Conservation (phyloP, 2,888 invertebrate species). For the Acleris cristana region DNA sequence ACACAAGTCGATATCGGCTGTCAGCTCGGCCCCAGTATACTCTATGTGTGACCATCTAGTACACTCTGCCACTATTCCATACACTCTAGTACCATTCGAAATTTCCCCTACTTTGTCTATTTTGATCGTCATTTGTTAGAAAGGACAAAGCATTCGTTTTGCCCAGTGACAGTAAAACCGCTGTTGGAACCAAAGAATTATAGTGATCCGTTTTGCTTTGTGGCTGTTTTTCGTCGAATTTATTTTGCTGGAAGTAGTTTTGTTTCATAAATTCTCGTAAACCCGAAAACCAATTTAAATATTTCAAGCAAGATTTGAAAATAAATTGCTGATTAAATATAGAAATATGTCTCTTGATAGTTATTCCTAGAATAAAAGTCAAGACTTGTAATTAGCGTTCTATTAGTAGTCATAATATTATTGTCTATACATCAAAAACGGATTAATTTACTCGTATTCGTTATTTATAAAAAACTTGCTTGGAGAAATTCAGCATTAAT, state of each 20-base stretch:
- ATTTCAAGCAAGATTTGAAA: too few relatives aligned
- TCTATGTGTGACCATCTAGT: slow-evolving; percentile 10
- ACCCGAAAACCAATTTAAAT: not conserved
- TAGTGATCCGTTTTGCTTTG: not conserved
- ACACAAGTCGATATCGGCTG: too few relatives aligned
- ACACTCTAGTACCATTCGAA: slow-evolving; percentile 4
- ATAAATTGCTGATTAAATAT: too few relatives aligned
- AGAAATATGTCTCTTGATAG: too few relatives aligned
- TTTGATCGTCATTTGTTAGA: slow-evolving; percentile 29
- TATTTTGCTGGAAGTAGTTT: not conserved
- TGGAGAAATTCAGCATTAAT: too few relatives aligned
- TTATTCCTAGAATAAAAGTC: too few relatives aligned
- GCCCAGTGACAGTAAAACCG: slow-evolving; percentile 2
- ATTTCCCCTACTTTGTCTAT: slow-evolving; percentile 21
- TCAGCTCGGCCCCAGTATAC: too few relatives aligned
- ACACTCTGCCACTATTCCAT: slow-evolving; percentile 18
- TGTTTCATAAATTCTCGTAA: not conserved
- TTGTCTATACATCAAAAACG: too few relatives aligned
- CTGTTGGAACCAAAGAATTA: not conserved
- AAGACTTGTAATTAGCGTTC: too few relatives aligned
- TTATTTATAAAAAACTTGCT: too few relatives aligned
- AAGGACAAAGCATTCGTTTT: slow-evolving; percentile 19
- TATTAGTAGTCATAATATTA: too few relatives aligned
- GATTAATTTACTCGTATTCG: too few relatives aligned
- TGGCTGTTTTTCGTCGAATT: slow-evolving; percentile 3